Evolutionary conservation across 2,888 invertebrate genomes (phyloP).

Genomic region (Philereme transversata): DNA sequence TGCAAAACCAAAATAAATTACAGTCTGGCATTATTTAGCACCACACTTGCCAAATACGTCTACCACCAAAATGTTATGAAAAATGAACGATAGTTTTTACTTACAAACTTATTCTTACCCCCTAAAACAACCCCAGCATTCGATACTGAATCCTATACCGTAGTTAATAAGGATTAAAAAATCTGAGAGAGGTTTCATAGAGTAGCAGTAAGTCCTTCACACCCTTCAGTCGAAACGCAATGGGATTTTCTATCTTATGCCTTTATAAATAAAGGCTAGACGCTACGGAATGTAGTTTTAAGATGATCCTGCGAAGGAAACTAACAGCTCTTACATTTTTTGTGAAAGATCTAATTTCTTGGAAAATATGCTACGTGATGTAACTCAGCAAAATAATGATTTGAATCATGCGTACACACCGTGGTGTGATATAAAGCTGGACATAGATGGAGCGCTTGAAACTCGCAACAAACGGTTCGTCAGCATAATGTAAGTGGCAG

Average conservation of each 20-base stretch:
- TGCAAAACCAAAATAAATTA: conserved; percentile 31
- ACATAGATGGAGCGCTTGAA: conserved; percentile 21
- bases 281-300: neutral
- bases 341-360: conserved; percentile 65
- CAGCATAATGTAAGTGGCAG: too few species aligned
- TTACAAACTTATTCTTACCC: conserved; percentile 25
- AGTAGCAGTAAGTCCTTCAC: conserved; percentile 34
- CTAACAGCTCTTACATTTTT: conserved; percentile 54
- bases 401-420: conserved; percentile 62
- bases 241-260: conserved; percentile 13
- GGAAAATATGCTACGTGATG: conserved; percentile 75
- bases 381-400: conserved; percentile 67
- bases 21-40: conserved; percentile 46
- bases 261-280: conserved; percentile 7
- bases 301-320: conserved; percentile 30
- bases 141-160: neutral
- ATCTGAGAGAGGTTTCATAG: neutral
- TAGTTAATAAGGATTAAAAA: conserved; percentile 1
- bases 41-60: conserved; percentile 46
- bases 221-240: conserved; percentile 23
- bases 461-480: too few species aligned
- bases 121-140: neutral
- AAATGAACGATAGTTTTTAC: conserved; percentile 56
- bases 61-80: conserved; percentile 55
- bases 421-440: conserved; percentile 38